Evolutionary conservation across 2,888 invertebrate genomes (phyloP).

Genomic region (Hyalella azteca): DNA sequence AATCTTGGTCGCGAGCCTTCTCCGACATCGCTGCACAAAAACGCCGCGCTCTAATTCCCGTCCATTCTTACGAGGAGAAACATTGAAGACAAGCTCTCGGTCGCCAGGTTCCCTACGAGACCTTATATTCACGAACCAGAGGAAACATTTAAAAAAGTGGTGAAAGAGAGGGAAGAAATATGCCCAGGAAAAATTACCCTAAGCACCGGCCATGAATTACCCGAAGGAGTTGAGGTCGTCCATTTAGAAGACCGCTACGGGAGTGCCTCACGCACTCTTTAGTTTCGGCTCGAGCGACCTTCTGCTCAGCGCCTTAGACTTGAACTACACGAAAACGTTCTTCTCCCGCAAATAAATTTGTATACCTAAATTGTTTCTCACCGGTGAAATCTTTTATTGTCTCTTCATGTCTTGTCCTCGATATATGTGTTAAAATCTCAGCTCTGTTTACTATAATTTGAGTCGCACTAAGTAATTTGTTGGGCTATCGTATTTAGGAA

Average conservation of each 20-base stretch:
- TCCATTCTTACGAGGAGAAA: conserved; percentile 22
- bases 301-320: background rate
- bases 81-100: conserved; percentile 9
- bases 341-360: background rate
- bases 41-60: background rate
- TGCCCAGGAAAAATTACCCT: conserved; percentile 27
- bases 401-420: no score
- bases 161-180: conserved; percentile 26
- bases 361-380: no score
- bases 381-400: no score
- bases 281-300: background rate
- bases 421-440: no score
- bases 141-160: conserved; percentile 33
- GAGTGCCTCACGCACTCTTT: background rate
- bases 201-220: conserved; percentile 37
- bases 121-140: conserved; percentile 4
- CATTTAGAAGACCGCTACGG: conserved; percentile 2
- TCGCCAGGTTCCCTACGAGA: background rate
- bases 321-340: background rate
- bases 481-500: no score
- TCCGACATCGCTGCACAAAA: background rate
- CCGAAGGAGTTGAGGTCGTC: conserved; percentile 18
- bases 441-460: no score
- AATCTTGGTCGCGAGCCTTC: conserved; percentile 1
- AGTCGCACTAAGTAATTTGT: no score